Evolutionary conservation across 2,888 invertebrate species (phyloP), one percentile per base, ranked within the genome.

Genomic region (Catocala nupta): DNA sequence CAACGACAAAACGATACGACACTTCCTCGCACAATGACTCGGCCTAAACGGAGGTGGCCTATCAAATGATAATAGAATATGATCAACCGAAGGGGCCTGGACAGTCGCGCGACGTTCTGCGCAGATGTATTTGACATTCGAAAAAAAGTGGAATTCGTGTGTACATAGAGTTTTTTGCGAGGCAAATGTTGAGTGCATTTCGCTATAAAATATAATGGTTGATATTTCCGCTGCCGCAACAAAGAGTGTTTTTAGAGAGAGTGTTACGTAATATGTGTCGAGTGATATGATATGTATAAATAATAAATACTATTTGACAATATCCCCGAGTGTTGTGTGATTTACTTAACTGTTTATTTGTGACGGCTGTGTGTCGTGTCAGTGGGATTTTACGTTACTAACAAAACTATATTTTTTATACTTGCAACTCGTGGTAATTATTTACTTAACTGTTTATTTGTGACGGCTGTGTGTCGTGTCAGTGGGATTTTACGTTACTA

Each of bases 21-120:
- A 81, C 77, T 80, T 77, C 76, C 83, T 76, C 80, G 81, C 88
- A 87, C 90, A 88, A 87, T 86, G 85, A 87, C 85, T 81, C 83
- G 83, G 77, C 78, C 83, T 78, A 83, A 92, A 92, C 93, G 93
- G 93, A 93, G 93, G 85, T 93, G 86, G 88, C 84, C 90, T 84
- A 93, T 93, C 93, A 93, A 90, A 90, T 87, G 85, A 89, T 92
- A 90, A 92, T 91, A 87, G 89, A 88, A 75, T 77, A 75, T 83
- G 80, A 88, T 84, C 84, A 78, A 81, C 78, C 82, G 84, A 85
- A 91, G 93, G 93, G 93, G 92, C 90, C 91, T 88, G 88, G 87
- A 74, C 88, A 87, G 85, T 87, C 81, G 82, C 73, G 71, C 78
- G 78, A 74, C 82, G 83, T 84, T 88, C 86, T 90, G 90, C 89